phyloP scores from a whole-genome alignment of 2,113 vertebrate genomes.

The Oceanodroma tethys region DNA sequence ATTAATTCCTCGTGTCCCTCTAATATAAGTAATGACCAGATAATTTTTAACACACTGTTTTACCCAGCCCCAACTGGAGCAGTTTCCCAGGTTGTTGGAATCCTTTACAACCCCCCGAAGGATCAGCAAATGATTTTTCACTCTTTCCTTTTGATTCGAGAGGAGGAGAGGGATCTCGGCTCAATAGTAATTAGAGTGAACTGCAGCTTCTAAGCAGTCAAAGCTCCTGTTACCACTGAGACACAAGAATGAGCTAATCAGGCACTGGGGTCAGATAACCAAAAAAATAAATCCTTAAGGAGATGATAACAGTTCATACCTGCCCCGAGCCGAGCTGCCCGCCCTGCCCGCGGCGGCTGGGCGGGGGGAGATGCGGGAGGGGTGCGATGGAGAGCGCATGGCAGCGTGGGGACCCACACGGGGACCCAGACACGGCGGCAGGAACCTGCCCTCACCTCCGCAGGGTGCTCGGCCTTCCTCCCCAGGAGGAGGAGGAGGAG shows the following conservation, averaged over 20 bases:
- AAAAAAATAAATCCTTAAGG: not conserved
- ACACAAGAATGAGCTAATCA: not conserved
- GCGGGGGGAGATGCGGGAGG: not conserved
- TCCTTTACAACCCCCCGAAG: not conserved
- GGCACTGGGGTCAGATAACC: not conserved
- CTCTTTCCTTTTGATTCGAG: not conserved
- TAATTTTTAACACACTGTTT: not conserved
- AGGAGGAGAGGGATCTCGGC: not conserved
- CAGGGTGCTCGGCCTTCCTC: not conserved
- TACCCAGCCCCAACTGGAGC: not conserved
- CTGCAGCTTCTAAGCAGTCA: conserved; percentile 6
- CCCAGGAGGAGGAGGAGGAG: not conserved
- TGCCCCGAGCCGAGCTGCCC: not conserved
- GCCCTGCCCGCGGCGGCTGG: not conserved
- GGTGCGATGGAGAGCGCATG: rapidly evolving
- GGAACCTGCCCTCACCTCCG: not conserved
- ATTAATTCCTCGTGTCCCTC: not conserved
- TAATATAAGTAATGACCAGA: rapidly evolving
- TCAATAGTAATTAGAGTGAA: conserved; percentile 19
- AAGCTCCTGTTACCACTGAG: not conserved
- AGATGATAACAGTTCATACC: not conserved
- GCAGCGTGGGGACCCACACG: not conserved
- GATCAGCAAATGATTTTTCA: not conserved
- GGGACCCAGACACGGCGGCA: rapidly evolving
- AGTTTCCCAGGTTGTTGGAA: not conserved